Evolutionary conservation across 2,113 vertebrate species (phyloP), one percentile per base, ranked within the genome.

Genomic region (Setophaga coronata): DNA sequence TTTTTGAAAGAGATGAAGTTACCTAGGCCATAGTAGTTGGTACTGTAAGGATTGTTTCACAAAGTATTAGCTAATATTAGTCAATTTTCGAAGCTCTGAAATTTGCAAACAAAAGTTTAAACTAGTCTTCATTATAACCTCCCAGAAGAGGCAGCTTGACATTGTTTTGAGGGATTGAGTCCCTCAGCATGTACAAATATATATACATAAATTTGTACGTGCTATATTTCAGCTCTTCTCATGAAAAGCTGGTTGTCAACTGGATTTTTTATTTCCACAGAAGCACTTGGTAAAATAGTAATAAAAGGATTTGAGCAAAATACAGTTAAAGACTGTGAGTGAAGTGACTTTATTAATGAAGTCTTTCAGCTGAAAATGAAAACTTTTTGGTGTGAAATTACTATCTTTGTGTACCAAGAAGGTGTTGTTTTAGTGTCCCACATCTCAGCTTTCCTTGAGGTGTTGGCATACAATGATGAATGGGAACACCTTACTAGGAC

Each of bases 401-500:
- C 20, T 38, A 12, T 56, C 45, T 72, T 77, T 11, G 23, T 28
- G 5, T 38, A 8, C 21, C 38, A 53, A 51, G 47, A 66, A 73
- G 18, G 18, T 36, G 29, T 25, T 1, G 0, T 34, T 93, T 62
- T 48, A 9, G 10, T 74, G 31, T 65, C 12, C 20, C 3, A 33
- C 2, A 16, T 24, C 18, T 71, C 40, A 34, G 10, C 61, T 91
- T 77, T 90, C 31, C 15, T 82, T 7, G 17, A 36, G 12, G 3
- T 50, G 21, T 43, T 77, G 50, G 9, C 12, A n/a, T 53, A 51
- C 2, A 38, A 31, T 0, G 0, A 33, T 1, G 3, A 87, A 57
- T 1, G 2, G 20, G 18, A 89, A 21, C 12, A 67, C 12, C 16
- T 71, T 90, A 11, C 21, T 34, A 57, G 16, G 48, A 61, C 34